Conservation (phyloP, 92 coral and sea anemone species). For the Chrysogorgia sp. region DNA sequence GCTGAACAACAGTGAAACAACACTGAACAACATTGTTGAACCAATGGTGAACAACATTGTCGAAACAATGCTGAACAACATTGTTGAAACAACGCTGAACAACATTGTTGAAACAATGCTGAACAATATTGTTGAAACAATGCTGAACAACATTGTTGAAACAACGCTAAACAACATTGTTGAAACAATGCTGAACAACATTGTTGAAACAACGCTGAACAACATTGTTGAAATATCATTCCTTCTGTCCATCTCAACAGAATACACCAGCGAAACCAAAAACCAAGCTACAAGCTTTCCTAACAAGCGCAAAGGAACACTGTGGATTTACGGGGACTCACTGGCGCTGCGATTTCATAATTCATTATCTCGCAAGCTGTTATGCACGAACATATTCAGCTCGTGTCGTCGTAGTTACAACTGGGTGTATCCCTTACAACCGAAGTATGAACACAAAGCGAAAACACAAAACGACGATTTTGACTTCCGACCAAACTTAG, state of each 20-base stretch:
- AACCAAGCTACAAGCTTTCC: neutral
- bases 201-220: no score
- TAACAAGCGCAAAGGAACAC: neutral
- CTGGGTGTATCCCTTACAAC: conserved; percentile 82
- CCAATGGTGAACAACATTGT: no score
- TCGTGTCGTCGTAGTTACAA: conserved; percentile 93
- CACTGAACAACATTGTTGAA: no score
- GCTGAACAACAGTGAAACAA: no score
- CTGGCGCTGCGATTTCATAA: conserved; percentile 81
- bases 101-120: no score
- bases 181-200: no score
- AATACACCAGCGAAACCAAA: neutral
- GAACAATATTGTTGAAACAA: no score
- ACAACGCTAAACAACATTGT: no score
- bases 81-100: no score
- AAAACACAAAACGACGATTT: conserved; percentile 52
- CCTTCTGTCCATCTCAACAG: neutral
- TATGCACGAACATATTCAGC: conserved; percentile 74
- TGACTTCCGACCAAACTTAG: conserved; percentile 67
- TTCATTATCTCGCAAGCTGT: conserved; percentile 73
- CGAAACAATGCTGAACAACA: no score
- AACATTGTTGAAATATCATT: no score
- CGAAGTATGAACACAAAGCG: neutral
- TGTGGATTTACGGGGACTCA: conserved; percentile 97
- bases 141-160: no score